Evolutionary conservation across 2,113 vertebrate species (phyloP).

Genomic region (Sebastes fasciatus): DNA sequence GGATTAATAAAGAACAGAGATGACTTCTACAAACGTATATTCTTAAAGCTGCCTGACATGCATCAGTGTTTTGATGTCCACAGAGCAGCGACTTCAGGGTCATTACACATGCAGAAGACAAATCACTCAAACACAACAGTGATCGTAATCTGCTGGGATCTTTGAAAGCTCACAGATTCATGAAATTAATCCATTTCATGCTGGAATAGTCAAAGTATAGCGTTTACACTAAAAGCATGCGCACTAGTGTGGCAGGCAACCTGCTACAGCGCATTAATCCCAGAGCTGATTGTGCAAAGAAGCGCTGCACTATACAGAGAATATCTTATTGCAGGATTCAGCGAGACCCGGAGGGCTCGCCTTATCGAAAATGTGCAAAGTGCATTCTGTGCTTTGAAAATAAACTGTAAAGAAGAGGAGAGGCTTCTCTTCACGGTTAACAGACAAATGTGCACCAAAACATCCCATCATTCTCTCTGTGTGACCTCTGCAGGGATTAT

Average conservation of each 20-base stretch:
- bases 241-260: conserved; percentile 1
- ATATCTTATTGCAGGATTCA: conserved; percentile 43
- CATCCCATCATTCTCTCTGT: conserved; percentile 60
- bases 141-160: neutral
- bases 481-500: conserved; percentile 66
- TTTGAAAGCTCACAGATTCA: neutral
- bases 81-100: neutral
- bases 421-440: conserved; percentile 30
- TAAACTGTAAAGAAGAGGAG: conserved; percentile 29
- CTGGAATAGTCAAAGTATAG: neutral
- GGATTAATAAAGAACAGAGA: neutral
- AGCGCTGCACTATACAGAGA: conserved; percentile 28
- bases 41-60: neutral
- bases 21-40: neutral
- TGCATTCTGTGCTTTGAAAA: conserved; percentile 51
- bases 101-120: neutral
- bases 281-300: conserved; percentile 42
- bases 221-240: conserved; percentile 25
- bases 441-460: conserved; percentile 60
- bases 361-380: conserved; percentile 57
- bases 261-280: conserved; percentile 34
- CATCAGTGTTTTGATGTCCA: neutral
- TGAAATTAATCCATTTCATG: conserved; percentile 27
- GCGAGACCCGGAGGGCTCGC: conserved; percentile 40
- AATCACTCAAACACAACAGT: conserved; percentile 6